These are phyloP conservation scores for Lepidurus packardi DNA, from an alignment of 1,140 invertebrate species.

Conservation along the genomic window DNA sequence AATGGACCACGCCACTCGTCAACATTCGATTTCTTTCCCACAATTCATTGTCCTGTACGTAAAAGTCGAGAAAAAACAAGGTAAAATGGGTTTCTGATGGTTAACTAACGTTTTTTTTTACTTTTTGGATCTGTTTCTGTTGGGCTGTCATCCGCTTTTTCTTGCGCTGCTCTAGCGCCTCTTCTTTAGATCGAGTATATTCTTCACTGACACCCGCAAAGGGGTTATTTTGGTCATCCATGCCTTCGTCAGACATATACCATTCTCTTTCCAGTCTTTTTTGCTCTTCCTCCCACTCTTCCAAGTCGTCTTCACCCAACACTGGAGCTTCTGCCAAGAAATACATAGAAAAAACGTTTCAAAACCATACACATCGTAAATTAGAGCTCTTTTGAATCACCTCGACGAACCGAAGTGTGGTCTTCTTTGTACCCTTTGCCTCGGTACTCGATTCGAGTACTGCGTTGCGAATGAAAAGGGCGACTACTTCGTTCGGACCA, in stretches of 20 bases:
- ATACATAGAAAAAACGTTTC: slow-evolving; percentile 31
- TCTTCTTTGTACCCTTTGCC: not conserved
- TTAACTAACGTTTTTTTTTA: slow-evolving; percentile 36
- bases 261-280: slow-evolving; percentile 88
- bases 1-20: slow-evolving; percentile 88
- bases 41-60: slow-evolving; percentile 78
- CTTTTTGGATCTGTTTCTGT: slow-evolving; percentile 87
- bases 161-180: slow-evolving; percentile 80
- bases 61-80: too few species aligned
- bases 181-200: slow-evolving; percentile 84
- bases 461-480: slow-evolving; percentile 30
- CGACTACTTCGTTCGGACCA: slow-evolving; percentile 30
- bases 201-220: slow-evolving; percentile 84
- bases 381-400: not conserved
- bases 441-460: not conserved
- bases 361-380: not conserved
- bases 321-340: slow-evolving; percentile 39
- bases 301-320: slow-evolving; percentile 60
- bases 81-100: not conserved
- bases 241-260: slow-evolving; percentile 82
- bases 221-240: slow-evolving; percentile 88
- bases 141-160: slow-evolving; percentile 89
- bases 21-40: slow-evolving; percentile 99
- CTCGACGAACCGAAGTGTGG: slow-evolving; percentile 7
- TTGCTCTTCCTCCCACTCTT: slow-evolving; percentile 89